Percentiles rank a stretch among this genome's conserved stretches.
Evolutionary conservation across 2,113 vertebrate genomes (phyloP).

Genomic region (Mustelus asterias): DNA sequence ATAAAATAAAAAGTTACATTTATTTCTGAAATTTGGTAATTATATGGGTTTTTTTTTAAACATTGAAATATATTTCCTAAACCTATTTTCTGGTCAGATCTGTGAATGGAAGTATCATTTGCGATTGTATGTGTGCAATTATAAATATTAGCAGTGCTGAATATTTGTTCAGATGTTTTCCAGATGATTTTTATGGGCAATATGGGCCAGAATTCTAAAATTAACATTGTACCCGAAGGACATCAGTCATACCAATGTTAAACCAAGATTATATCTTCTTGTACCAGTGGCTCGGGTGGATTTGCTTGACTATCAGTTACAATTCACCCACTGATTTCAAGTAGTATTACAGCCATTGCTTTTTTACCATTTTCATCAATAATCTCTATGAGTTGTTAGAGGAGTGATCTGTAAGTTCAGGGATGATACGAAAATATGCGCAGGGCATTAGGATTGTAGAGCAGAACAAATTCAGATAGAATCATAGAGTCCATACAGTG

Average conservation of each 20-base stretch:
- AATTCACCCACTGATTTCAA: background rate
- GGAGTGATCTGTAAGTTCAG: background rate
- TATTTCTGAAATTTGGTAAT: slow-evolving; percentile 22
- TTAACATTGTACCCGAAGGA: too few relatives aligned
- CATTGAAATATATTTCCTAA: background rate
- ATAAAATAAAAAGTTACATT: slow-evolving; percentile 35
- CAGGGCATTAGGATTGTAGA: background rate
- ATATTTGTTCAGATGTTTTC: background rate
- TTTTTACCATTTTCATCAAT: background rate
- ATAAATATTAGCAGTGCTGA: background rate
- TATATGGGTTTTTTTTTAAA: background rate
- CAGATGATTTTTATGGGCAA: background rate
- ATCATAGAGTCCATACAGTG: too few relatives aligned
- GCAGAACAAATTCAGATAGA: background rate
- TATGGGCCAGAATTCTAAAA: background rate
- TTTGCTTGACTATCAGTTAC: background rate
- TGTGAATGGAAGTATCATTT: background rate
- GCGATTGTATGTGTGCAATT: background rate
- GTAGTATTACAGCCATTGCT: background rate
- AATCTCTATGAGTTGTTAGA: background rate
- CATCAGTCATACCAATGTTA: too few relatives aligned
- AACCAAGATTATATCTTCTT: background rate
- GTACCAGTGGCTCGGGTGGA: background rate
- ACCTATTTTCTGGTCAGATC: background rate
- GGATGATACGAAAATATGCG: background rate